Evolutionary conservation across 2,888 invertebrate genomes (phyloP), one percentile per base, ranked within the genome.

Genomic region (Sarcophaga variegata): DNA sequence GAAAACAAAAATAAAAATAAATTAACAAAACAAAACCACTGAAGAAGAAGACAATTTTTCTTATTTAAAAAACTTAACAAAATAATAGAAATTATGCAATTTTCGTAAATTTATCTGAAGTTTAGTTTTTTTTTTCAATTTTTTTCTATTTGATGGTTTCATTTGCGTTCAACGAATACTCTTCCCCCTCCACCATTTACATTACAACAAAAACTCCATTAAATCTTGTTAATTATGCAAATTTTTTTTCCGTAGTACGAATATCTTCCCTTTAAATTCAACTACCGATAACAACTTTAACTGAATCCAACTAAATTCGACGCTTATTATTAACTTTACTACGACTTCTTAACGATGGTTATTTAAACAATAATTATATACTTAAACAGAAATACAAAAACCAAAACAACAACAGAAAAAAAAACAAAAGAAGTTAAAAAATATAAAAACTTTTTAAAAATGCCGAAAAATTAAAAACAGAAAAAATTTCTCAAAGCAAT

Each of bases 321-420:
- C 70, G 45, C 20, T n/a, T 14, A 6, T 49, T 49, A 70, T 70
- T 49, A 70, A 17, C 54, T 54, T 54, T 14, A 54, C 83, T 60
- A 60, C 64, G 69, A 60, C 67, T 77, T 72, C 67, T 62, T 76
- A 77, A 78, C 69, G 59, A 64, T 81, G 83, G 81, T 83, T 86
- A 81, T 86, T 86, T 86, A 83, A 86, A 83, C 77, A 86, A 86
- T 86, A 83, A 86, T 86, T 78, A 86, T 83, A 81, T 75, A 86
- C 86, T 81, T 78, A 81, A 76, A 75, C 49, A 82, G 64, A 64
- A 80, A 11, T 60, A 60, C 17, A 63, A 69, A 67, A 79, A 75
- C 64, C 66, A 45, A 77, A 71, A 20, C 54, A 64, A n/a, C 78
- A 82, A 70, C 62, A 10, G 47, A 82, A 79, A 86, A 37, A 37